Evolutionary conservation across 2,797 vertebrate genomes (phyloP).

Genomic region (Cephalopachus bancanus): DNA sequence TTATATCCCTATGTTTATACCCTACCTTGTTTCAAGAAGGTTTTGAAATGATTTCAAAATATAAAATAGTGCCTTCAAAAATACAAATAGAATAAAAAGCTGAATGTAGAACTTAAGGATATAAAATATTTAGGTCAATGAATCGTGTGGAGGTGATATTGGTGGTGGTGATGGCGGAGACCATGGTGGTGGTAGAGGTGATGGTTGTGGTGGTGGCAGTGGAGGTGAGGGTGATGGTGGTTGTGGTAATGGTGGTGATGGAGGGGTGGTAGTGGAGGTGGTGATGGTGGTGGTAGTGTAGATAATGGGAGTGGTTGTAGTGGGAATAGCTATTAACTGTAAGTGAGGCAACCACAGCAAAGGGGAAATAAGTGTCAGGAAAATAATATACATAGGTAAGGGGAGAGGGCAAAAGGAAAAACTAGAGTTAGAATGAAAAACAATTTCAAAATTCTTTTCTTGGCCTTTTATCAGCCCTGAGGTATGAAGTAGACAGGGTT

Average conservation of each 20-base stretch:
- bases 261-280: neutral
- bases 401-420: neutral
- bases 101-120: neutral
- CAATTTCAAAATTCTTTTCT: neutral
- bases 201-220: no score
- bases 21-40: neutral
- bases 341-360: neutral
- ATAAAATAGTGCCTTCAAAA: neutral
- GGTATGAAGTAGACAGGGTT: neutral
- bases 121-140: neutral
- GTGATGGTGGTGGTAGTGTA: no score
- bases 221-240: no score
- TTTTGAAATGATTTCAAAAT: conserved; percentile 32
- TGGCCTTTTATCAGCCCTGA: neutral
- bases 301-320: no score
- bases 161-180: neutral
- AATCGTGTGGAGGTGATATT: neutral
- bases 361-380: neutral
- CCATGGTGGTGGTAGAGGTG: neutral
- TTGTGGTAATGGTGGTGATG: no score
- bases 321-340: neutral
- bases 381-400: neutral
- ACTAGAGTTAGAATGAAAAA: neutral
- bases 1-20: neutral
- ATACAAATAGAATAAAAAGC: neutral